phyloP scores from a whole-genome alignment of 2,113 vertebrate genomes.

The Caranx ignobilis region DNA sequence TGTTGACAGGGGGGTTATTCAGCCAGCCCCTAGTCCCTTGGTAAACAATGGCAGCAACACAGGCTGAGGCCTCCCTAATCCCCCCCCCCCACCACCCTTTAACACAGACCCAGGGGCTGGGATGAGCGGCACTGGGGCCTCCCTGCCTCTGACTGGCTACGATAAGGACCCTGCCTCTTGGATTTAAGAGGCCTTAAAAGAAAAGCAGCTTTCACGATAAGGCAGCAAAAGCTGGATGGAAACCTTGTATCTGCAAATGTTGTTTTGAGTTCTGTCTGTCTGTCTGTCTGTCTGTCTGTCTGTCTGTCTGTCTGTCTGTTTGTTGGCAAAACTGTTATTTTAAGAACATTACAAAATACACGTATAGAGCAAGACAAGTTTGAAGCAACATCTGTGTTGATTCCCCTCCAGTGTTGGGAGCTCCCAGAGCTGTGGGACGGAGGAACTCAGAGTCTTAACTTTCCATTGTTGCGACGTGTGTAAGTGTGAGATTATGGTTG shows the following conservation, averaged over 20 bases:
- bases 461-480: conserved; percentile 41
- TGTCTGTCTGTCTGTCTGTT: neutral
- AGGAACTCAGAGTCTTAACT: conserved; percentile 11
- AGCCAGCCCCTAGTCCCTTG: conserved; percentile 75
- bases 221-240: conserved; percentile 22
- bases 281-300: too few species aligned
- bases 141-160: conserved; percentile 75
- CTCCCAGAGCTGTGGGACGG: neutral
- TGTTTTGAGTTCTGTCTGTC: neutral
- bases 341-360: too few species aligned
- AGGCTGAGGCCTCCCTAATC: conserved; percentile 81
- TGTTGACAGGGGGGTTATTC: conserved; percentile 79
- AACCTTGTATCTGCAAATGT: conserved; percentile 18
- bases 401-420: neutral
- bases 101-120: conserved; percentile 63
- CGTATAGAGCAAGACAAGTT: neutral
- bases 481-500: conserved; percentile 53
- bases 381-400: neutral
- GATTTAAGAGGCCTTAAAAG: conserved; percentile 73
- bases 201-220: conserved; percentile 73
- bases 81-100: conserved; percentile 31
- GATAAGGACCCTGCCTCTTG: conserved; percentile 72
- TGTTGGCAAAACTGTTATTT: too few species aligned
- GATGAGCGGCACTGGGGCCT: conserved; percentile 67
- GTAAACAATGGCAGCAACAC: conserved; percentile 83